Evolutionary conservation across 2,113 vertebrate genomes (phyloP).

Genomic region (Anolis sagrei): DNA sequence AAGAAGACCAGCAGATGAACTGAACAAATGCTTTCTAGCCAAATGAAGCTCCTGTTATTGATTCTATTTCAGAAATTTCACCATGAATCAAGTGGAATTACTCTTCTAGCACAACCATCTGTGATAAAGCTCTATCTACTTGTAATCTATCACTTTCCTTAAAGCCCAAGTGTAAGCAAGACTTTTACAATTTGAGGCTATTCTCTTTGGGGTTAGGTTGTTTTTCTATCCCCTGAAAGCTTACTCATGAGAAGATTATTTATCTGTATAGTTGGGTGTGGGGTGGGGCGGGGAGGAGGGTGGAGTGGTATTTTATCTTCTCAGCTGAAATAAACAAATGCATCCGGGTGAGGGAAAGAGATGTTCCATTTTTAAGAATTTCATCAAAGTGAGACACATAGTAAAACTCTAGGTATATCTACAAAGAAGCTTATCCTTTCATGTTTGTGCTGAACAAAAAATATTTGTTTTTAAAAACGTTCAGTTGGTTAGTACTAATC

Average conservation of each 20-base stretch:
- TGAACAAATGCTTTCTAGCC: neutral
- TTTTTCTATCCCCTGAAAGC: neutral
- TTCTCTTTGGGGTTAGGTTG: neutral
- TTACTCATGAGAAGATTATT: neutral
- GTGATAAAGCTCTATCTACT: neutral
- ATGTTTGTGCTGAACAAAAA: neutral
- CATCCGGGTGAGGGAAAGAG: too few relatives aligned
- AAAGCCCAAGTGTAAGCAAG: neutral
- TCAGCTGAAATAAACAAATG: neutral
- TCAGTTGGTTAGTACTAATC: neutral
- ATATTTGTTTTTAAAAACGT: neutral
- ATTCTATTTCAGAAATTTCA: constrained; percentile 1
- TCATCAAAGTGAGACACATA: neutral
- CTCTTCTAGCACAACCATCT: neutral
- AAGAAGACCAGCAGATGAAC: neutral
- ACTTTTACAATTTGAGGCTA: neutral
- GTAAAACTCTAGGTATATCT: neutral
- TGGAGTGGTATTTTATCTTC: neutral
- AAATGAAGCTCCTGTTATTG: neutral
- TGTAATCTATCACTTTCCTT: neutral
- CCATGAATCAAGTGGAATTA: neutral
- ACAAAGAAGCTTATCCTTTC: neutral
- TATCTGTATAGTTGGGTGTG: neutral
- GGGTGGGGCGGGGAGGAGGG: neutral
- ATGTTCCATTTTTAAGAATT: neutral